These are phyloP conservation scores for Calliphora vicina DNA, from an alignment of 1,140 invertebrate genomes.

Conservation along the genomic window DNA sequence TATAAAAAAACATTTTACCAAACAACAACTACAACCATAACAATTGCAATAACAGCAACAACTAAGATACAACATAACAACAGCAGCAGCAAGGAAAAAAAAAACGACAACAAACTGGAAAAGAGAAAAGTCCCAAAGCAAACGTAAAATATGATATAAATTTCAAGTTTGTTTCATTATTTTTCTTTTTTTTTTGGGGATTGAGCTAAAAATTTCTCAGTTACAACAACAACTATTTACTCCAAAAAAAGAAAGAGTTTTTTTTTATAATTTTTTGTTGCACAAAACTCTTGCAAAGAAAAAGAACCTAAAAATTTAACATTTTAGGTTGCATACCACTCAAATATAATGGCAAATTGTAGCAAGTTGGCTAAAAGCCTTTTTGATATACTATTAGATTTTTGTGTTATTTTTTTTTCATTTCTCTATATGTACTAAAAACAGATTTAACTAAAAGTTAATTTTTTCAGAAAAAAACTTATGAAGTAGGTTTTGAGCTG, in stretches of 20 bases:
- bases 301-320: not conserved
- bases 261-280: too few species aligned
- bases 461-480: too few species aligned
- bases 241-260: not conserved
- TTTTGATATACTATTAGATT: constrained; percentile 17
- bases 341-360: constrained; percentile 21
- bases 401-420: too few species aligned
- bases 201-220: too few species aligned
- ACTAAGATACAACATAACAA: not conserved
- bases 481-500: too few species aligned
- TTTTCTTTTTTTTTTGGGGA: too few species aligned
- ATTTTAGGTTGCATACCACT: not conserved
- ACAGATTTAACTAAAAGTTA: constrained; percentile 1
- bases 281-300: too few species aligned
- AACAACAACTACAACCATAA: not conserved
- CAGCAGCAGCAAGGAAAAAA: too few species aligned
- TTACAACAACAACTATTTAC: too few species aligned
- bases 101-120: not conserved
- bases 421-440: too few species aligned
- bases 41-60: not conserved
- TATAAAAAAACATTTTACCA: not conserved
- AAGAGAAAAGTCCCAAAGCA: constrained; percentile 7
- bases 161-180: constrained; percentile 19
- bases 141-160: constrained; percentile 30
- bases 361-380: constrained; percentile 18